phyloP scores from a whole-genome alignment of 2,888 invertebrate genomes.

The Microctonus hyperodae region DNA sequence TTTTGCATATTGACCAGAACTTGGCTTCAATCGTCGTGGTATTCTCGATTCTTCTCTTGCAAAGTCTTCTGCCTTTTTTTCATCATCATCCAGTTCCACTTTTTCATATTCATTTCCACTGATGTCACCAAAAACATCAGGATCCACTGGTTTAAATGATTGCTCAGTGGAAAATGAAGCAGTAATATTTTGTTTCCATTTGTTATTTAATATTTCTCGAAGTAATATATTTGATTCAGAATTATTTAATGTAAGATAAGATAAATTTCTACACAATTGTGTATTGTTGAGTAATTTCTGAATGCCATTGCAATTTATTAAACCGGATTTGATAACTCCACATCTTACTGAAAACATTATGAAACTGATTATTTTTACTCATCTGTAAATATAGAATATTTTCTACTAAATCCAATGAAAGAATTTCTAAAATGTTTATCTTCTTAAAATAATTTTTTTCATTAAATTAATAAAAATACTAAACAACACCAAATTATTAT shows the following conservation, averaged over 20 bases:
- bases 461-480: too few relatives aligned
- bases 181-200: background rate
- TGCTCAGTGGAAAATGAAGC: conserved; percentile 15
- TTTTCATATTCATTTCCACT: conserved; percentile 43
- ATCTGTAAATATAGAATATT: too few relatives aligned
- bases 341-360: background rate
- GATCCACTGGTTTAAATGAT: conserved; percentile 31
- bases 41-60: conserved; percentile 41
- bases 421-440: too few relatives aligned
- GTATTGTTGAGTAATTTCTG: background rate
- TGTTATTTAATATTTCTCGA: background rate
- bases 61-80: conserved; percentile 49
- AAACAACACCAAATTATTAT: too few relatives aligned
- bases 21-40: conserved; percentile 61
- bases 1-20: conserved; percentile 73
- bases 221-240: background rate
- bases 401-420: too few relatives aligned
- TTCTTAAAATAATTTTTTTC: too few relatives aligned
- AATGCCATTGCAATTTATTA: background rate
- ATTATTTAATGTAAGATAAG: background rate
- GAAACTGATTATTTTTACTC: background rate
- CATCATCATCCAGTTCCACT: conserved; percentile 48
- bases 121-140: conserved; percentile 50
- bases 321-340: background rate
- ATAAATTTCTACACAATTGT: background rate